Evolutionary conservation across 2,113 vertebrate genomes (phyloP).

Genomic region (Mus spicilegus): DNA sequence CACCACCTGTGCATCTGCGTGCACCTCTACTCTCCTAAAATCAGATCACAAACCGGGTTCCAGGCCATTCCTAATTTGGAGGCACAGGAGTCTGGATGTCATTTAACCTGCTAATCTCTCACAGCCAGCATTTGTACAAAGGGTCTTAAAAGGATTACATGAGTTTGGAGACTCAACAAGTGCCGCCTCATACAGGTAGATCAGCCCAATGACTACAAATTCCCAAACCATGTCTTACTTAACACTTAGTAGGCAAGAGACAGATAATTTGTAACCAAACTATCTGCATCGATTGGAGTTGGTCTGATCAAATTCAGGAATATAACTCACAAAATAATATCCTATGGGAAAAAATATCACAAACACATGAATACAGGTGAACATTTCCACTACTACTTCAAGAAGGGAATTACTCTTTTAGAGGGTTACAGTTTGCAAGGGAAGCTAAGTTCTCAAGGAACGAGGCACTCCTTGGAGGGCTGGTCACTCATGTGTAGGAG

Average conservation of each 20-base stretch:
- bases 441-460: background rate
- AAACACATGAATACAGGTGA: slow-evolving; percentile 20
- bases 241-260: slow-evolving; percentile 26
- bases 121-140: slow-evolving; percentile 28
- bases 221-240: slow-evolving; percentile 51
- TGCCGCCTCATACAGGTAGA: slow-evolving; percentile 40
- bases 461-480: background rate
- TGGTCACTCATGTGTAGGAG: background rate
- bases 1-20: background rate
- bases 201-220: slow-evolving; percentile 41
- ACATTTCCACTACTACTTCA: background rate
- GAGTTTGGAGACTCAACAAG: slow-evolving; percentile 32
- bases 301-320: slow-evolving; percentile 15
- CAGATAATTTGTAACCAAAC: slow-evolving; percentile 66
- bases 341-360: background rate
- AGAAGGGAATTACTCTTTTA: slow-evolving; percentile 52
- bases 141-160: background rate
- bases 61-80: background rate
- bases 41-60: background rate
- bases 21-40: background rate
- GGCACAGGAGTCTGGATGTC: background rate
- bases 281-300: background rate
- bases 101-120: slow-evolving; percentile 28
- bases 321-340: slow-evolving; percentile 38
- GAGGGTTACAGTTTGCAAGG: background rate